These are phyloP conservation scores for Ephestia elutella DNA, from an alignment of 1,140 invertebrate species.

Conservation along the genomic window DNA sequence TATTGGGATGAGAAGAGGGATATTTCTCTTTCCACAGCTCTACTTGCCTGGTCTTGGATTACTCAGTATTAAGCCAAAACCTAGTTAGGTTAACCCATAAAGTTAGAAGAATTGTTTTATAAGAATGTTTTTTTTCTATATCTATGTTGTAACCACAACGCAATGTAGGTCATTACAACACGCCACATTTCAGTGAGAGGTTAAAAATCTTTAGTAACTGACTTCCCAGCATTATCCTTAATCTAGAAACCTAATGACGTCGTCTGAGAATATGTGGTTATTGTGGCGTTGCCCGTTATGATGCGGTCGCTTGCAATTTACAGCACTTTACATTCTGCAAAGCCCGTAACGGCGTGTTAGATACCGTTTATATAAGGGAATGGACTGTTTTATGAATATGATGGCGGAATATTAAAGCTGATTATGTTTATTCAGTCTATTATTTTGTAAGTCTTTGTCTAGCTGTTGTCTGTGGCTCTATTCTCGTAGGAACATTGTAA, in stretches of 20 bases:
- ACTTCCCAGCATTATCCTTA: slow-evolving; percentile 3
- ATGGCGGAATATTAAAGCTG: slow-evolving; percentile 11
- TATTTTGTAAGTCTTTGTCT: neutral
- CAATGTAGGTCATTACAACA: too few relatives aligned
- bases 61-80: too few relatives aligned
- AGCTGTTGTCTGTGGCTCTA: neutral
- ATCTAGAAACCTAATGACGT: slow-evolving; percentile 1
- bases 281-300: slow-evolving; percentile 22
- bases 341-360: slow-evolving; percentile 13
- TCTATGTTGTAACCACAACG: too few relatives aligned
- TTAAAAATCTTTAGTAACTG: neutral
- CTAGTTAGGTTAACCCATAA: too few relatives aligned
- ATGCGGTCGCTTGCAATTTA: slow-evolving; percentile 31
- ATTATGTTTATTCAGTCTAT: neutral
- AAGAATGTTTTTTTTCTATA: too few relatives aligned
- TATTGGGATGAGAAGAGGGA: too few relatives aligned
- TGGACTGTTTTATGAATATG: slow-evolving; percentile 35
- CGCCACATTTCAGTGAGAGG: too few relatives aligned
- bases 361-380: slow-evolving; percentile 47
- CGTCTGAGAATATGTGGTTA: slow-evolving; percentile 12
- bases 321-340: slow-evolving; percentile 28
- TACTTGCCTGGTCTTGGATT: too few relatives aligned
- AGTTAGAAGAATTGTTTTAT: too few relatives aligned
- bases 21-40: too few relatives aligned
- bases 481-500: too few relatives aligned